phyloP scores from a whole-genome alignment of 2,113 vertebrate species.

The Beaufortia kweichowensis region DNA sequence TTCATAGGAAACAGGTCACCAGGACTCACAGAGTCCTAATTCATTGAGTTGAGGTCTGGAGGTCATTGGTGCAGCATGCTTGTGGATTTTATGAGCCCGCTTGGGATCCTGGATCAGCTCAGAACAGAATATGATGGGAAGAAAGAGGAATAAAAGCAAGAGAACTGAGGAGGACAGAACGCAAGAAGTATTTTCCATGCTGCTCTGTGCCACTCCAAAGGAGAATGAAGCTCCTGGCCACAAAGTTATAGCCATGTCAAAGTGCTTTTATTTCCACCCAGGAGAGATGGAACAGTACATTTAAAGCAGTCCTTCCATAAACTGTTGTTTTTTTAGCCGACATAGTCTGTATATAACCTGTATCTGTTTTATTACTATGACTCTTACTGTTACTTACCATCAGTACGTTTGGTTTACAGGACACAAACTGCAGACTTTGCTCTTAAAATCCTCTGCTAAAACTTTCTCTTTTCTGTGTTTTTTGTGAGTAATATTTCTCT shows the following conservation, averaged over 20 bases:
- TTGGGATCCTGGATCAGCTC: constrained; percentile 28
- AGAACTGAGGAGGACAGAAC: constrained; percentile 12
- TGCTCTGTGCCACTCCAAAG: constrained; percentile 48
- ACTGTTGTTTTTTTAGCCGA: neutral
- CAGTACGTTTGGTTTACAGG: no score
- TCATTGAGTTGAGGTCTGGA: constrained; percentile 25
- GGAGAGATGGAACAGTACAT: neutral
- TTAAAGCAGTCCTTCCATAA: constrained; percentile 13
- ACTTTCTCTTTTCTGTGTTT: constrained; percentile 27
- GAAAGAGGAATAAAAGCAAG: constrained; percentile 37
- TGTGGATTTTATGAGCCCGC: constrained; percentile 24
- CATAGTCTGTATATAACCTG: constrained; percentile 20
- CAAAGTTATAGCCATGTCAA: constrained; percentile 21
- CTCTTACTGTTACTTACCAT: no score
- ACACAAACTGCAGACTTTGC: no score
- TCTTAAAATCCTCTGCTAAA: constrained; percentile 43
- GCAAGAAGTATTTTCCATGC: constrained; percentile 56
- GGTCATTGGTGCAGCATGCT: constrained; percentile 16
- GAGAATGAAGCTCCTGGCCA: constrained; percentile 45
- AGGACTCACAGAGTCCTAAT: constrained; percentile 25
- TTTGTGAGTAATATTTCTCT: neutral
- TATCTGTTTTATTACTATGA: constrained; percentile 52
- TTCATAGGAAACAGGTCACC: neutral
- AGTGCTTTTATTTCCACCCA: constrained; percentile 9
- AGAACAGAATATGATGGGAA: constrained; percentile 14